Evolutionary conservation across 2,888 invertebrate genomes (phyloP), one percentile per base, ranked within the genome.

Genomic region (Camptogramma bilineatum): DNA sequence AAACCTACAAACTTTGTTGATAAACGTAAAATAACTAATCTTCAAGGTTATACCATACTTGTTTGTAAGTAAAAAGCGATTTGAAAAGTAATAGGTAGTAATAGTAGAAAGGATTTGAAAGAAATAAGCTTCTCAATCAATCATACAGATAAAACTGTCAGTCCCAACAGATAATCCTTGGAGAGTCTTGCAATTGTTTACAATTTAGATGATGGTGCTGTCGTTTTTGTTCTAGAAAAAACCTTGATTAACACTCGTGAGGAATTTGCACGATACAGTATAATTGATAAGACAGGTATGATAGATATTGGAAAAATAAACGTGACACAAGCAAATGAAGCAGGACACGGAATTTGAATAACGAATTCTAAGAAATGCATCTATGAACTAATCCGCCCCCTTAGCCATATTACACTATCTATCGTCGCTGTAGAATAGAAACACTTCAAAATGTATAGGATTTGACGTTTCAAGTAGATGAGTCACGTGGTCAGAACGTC

Each of bases 101-200:
- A n/a, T n/a, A n/a, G n/a, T n/a, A n/a, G 78, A 79, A 80, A 77
- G 62, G 72, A 75, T 76, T 79, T 68, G 57, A 57, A 62, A 58
- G 58, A 44, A 28, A 65, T 69, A 59, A 74, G 61, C 68, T 68
- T 56, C 24, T 42, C 53, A 46, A 77, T 80, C 77, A 69, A 77
- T 78, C 76, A 77, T 61, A n/a, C 16, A 70, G 73, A 74, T 74
- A 74, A 75, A 68, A 62, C 60, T 79, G 79, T 67, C 66, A 72
- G 68, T 53, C 55, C 51, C 19, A 34, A 47, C 65, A 52, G 65
- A 71, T 72, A 57, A 64, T 63, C 54, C 53, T 61, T 53, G 65
- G 62, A 68, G 65, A 69, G 64, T 70, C 68, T 59, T 13, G 17
- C 21, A 57, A 55, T 75, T 73, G 73, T 77, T 76, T 75, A 71